phyloP scores from a whole-genome alignment of 2,888 invertebrate species.

The Globia sparganii region DNA sequence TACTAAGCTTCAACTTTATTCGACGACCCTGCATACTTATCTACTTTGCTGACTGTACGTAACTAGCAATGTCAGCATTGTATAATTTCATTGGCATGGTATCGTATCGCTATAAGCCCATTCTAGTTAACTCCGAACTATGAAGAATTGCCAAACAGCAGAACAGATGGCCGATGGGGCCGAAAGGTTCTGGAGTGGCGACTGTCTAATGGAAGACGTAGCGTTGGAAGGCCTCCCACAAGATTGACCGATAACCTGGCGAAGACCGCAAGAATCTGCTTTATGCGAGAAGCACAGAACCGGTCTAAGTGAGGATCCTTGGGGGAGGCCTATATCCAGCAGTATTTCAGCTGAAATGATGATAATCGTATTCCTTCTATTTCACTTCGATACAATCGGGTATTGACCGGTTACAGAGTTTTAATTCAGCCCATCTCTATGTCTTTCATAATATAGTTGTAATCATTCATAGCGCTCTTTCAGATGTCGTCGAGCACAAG shows the following conservation, averaged over 20 bases:
- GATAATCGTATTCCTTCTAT: no score
- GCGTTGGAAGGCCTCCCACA: background rate
- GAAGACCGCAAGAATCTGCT: background rate
- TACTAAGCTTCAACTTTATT: no score
- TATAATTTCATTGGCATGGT: no score
- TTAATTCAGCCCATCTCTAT: slow-evolving; percentile 17
- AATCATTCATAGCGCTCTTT: slow-evolving; percentile 48
- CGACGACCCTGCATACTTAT: no score
- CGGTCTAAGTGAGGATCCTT: background rate
- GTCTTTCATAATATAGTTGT: slow-evolving; percentile 10
- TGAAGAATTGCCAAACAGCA: background rate
- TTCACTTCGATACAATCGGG: background rate
- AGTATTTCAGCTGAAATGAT: no score
- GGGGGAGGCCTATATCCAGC: background rate
- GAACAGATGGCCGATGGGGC: background rate
- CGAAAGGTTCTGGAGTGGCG: background rate
- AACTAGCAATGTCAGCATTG: no score
- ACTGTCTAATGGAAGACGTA: background rate
- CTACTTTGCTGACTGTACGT: no score
- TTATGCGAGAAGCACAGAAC: background rate
- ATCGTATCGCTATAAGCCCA: background rate
- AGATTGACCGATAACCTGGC: background rate
- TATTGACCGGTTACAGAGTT: background rate
- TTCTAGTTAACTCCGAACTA: background rate
- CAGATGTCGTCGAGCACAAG: slow-evolving; percentile 44